phyloP scores from a whole-genome alignment of 1,140 invertebrate species.

The Acromyrmex echinatior region DNA sequence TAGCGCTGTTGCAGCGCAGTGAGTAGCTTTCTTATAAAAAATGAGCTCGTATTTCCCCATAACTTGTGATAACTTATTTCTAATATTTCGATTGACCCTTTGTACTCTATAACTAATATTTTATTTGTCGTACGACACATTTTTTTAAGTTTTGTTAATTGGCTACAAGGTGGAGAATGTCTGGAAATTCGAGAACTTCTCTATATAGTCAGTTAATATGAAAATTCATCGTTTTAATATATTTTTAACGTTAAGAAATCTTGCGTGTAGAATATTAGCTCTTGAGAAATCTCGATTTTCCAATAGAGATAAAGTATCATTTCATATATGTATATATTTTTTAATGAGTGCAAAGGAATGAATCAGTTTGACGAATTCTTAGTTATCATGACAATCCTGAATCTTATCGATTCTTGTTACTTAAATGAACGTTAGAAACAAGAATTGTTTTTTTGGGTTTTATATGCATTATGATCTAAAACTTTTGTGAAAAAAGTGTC shows the following conservation, averaged over 20 bases:
- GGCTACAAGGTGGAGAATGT: too few species aligned
- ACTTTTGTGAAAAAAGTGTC: background rate
- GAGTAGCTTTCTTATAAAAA: conserved; percentile 79
- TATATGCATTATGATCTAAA: conserved; percentile 50
- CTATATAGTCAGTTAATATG: too few species aligned
- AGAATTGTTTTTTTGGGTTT: conserved; percentile 13
- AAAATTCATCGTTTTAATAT: background rate
- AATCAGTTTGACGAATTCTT: background rate
- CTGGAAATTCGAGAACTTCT: too few species aligned
- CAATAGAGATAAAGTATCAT: background rate
- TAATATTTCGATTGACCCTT: conserved; percentile 9
- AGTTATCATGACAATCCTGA: conserved; percentile 31
- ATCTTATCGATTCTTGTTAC: background rate
- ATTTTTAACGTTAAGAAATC: background rate
- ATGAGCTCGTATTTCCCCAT: background rate
- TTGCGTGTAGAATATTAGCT: conserved; percentile 14
- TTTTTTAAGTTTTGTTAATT: too few species aligned
- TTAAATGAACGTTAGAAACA: background rate
- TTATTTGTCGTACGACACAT: too few species aligned
- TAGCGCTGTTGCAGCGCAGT: conserved; percentile 83
- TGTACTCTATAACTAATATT: background rate
- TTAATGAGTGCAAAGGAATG: background rate
- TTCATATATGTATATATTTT: background rate
- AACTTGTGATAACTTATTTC: conserved; percentile 21
- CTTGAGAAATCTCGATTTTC: background rate